Evolutionary conservation across 2,888 invertebrate genomes (phyloP).

Genomic region (Parnassius smintheus): DNA sequence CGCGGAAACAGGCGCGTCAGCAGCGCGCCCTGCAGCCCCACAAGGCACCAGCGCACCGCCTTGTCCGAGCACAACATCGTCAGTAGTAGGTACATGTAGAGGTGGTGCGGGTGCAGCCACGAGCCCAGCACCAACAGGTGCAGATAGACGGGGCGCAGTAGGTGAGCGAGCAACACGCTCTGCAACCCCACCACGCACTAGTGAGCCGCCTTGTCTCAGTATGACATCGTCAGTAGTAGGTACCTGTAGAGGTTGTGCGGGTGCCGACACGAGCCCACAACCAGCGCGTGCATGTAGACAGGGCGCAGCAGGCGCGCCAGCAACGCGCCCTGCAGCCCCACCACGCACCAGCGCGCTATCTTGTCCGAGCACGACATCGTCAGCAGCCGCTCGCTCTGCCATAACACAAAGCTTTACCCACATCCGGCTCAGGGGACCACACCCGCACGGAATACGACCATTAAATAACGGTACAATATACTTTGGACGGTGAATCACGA

Average conservation of each 20-base stretch:
- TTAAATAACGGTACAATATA: too few relatives aligned
- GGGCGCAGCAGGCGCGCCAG: conserved; percentile 93
- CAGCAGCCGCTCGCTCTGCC: conserved; percentile 91
- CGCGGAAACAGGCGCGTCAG: too few relatives aligned
- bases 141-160: conserved; percentile 94
- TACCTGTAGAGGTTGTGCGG: conserved; percentile 91
- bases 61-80: conserved; percentile 41
- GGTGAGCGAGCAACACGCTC: conserved; percentile 93
- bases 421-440: too few relatives aligned
- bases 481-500: too few relatives aligned
- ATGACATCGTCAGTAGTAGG: conserved; percentile 90
- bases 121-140: conserved; percentile 94
- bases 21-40: too few relatives aligned
- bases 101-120: conserved; percentile 92
- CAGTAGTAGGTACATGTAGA: conserved; percentile 82
- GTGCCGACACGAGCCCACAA: conserved; percentile 93
- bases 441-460: too few relatives aligned
- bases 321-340: conserved; percentile 48
- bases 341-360: too few relatives aligned
- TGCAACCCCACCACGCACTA: conserved; percentile 98
- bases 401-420: too few relatives aligned
- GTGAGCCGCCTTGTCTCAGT: conserved; percentile 97
- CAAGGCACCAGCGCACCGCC: too few relatives aligned
- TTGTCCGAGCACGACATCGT: conserved; percentile 95
- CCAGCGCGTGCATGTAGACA: conserved; percentile 93